Conservation (phyloP, 2,888 invertebrate genomes). For the Nemapogon koenigi region DNA sequence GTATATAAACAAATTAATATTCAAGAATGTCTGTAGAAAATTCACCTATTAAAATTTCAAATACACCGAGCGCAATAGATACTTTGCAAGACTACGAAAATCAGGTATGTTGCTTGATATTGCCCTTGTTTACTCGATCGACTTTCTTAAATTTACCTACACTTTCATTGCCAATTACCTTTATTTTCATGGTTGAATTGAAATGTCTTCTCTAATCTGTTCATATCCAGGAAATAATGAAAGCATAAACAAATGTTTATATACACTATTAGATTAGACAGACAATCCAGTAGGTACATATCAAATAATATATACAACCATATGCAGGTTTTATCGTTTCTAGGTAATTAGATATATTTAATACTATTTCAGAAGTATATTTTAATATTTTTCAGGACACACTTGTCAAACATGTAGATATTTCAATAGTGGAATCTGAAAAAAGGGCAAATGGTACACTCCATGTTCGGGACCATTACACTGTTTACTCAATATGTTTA, state of each 20-base stretch:
- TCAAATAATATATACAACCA: too few relatives aligned
- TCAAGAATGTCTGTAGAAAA: constrained; percentile 36
- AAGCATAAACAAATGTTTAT: too few relatives aligned
- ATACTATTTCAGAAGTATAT: too few relatives aligned
- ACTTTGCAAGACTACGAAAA: constrained; percentile 44
- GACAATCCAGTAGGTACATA: too few relatives aligned
- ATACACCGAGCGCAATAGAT: constrained; percentile 34
- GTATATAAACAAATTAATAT: too few relatives aligned
- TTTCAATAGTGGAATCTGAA: constrained; percentile 78
- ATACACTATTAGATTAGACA: too few relatives aligned
- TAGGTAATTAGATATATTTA: too few relatives aligned
- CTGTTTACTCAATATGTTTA: constrained; percentile 79
- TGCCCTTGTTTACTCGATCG: background rate
- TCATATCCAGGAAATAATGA: too few relatives aligned
- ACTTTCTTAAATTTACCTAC: background rate
- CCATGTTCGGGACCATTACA: constrained; percentile 78
- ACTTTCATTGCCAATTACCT: background rate
- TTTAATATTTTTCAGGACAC: constrained; percentile 69
- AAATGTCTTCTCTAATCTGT: background rate
- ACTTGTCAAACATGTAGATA: constrained; percentile 74
- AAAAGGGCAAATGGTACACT: constrained; percentile 77
- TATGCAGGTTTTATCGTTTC: too few relatives aligned
- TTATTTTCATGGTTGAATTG: background rate
- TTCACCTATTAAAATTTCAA: constrained; percentile 36
- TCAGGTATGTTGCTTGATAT: constrained; percentile 28